These are phyloP conservation scores for Morbakka virulenta DNA, from an alignment of 30 jellyfish, hydroid and myxozoan species.

Conservation along the genomic window DNA sequence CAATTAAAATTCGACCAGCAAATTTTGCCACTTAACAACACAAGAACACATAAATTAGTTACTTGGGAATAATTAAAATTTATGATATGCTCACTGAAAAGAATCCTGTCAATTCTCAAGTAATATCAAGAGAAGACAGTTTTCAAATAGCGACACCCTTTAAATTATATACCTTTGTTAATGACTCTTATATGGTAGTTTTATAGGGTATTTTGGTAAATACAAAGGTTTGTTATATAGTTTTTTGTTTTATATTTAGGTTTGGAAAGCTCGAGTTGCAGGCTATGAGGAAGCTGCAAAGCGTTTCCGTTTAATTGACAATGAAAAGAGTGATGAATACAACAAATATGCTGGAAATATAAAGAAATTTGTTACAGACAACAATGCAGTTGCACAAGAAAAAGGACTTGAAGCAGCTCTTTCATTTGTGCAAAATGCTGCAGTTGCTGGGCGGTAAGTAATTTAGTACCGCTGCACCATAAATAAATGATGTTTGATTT, in stretches of 20 bases:
- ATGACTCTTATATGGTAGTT: neutral
- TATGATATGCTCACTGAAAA: too few species aligned
- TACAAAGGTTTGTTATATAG: too few species aligned
- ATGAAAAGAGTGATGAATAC: conserved; percentile 76
- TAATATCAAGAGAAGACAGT: too few species aligned
- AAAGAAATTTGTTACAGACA: conserved; percentile 85
- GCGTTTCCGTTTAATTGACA: conserved; percentile 68
- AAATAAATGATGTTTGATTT: too few species aligned
- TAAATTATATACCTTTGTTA: neutral
- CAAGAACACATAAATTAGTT: too few species aligned
- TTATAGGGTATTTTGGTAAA: neutral
- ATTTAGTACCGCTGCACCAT: too few species aligned
- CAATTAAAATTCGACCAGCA: too few species aligned
- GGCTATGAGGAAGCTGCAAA: conserved; percentile 99
- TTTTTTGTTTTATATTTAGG: conserved; percentile 28
- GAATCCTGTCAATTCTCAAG: neutral
- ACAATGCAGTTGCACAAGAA: conserved; percentile 99
- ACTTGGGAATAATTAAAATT: too few species aligned
- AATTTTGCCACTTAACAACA: too few species aligned
- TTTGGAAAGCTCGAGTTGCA: conserved; percentile 98
- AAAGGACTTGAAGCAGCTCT: conserved; percentile 80
- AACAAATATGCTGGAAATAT: conserved; percentile 64
- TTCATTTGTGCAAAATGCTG: conserved; percentile 79
- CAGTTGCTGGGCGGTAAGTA: conserved; percentile 84
- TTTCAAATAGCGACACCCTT: neutral